Base-by-base conservation (phyloP, 2,113 vertebrate species). In the Caretta caretta region DNA sequence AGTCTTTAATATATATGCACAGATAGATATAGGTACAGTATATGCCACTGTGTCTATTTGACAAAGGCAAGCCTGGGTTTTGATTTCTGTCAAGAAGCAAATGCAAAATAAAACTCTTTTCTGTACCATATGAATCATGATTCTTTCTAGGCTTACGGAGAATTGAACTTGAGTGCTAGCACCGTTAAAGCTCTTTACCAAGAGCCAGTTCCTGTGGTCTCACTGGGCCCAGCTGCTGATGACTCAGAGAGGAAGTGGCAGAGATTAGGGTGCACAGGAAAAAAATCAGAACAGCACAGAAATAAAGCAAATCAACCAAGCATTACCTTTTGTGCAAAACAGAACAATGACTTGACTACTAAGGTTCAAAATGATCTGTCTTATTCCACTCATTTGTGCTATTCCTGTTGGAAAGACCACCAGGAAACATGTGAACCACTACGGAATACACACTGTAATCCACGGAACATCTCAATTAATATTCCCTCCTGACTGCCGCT, bases 281-380 rank as follows among this genome's bases (percentile, higher is more conserved):
- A 97, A 93, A 96, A 97, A 97, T 97, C 97, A 98, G 98, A 98
- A 97, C 97, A 97, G 98, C 94, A 94, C 96, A 97, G 97, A 98
- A 98, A 98, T 99, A 99, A 99, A 99, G 99, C 98, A 99, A 99
- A 98, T 99, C 99, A 99, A 98, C 99, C 99, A 99, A 99, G 99
- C 99, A 99, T 99, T 99, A 99, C 98, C 99, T 99, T 99, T 99
- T 99, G 99, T 99, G 98, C 98, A 97, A 97, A 97, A 97, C 96
- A 97, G 99, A 99, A 99, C 99, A 99, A 99, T 99, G 98, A 98
- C 98, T 98, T 97, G 98, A 98, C 98, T 98, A 98, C 98, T 98
- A 98, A 98, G 99, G 98, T 98, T 99, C 98, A 99, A 99, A 99
- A 98, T 97, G 98, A 98, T 98, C 99, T 97, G 96, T 99, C 98